A percentile compares a stretch with the other conserved stretches of the same genome.
phyloP scores from a whole-genome alignment of 2,888 invertebrate species.

The Phasia obesa region DNA sequence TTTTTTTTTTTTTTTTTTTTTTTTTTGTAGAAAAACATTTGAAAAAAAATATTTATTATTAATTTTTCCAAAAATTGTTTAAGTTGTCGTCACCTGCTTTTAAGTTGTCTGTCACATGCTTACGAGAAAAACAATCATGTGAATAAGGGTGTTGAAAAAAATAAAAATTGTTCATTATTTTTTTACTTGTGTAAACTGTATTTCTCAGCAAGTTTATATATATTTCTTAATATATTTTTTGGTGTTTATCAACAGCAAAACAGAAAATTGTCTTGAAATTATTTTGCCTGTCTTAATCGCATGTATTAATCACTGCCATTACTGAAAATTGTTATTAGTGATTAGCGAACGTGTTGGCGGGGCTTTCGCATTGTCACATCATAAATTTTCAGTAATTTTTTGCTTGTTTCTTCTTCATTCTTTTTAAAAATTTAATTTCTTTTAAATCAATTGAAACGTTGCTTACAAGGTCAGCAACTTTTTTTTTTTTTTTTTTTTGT shows the following conservation, averaged over 20 bases:
- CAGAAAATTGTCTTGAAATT: background rate
- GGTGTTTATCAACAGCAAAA: too few relatives aligned
- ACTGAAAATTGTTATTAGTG: background rate
- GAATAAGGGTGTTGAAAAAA: background rate
- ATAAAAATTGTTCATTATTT: background rate
- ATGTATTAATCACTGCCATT: conserved; percentile 27
- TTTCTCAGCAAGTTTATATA: too few relatives aligned
- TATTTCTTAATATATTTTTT: background rate
- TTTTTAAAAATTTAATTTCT: too few relatives aligned
- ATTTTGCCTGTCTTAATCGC: background rate
- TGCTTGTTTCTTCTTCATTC: background rate
- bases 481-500: background rate
- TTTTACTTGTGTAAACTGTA: background rate
- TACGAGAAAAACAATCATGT: background rate
- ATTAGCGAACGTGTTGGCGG: conserved; percentile 14
- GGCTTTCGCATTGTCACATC: background rate
- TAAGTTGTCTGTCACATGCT: background rate
- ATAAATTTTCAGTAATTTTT: background rate
- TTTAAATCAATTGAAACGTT: background rate
- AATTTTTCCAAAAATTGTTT: background rate
- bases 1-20: background rate
- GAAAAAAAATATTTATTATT: background rate
- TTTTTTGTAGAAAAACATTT: background rate
- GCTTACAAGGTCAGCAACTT: background rate
- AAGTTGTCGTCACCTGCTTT: too few relatives aligned